Evolutionary conservation across 2,888 invertebrate genomes (phyloP), one percentile per base, ranked within the genome.

Genomic region (Temnothorax rugatulus): DNA sequence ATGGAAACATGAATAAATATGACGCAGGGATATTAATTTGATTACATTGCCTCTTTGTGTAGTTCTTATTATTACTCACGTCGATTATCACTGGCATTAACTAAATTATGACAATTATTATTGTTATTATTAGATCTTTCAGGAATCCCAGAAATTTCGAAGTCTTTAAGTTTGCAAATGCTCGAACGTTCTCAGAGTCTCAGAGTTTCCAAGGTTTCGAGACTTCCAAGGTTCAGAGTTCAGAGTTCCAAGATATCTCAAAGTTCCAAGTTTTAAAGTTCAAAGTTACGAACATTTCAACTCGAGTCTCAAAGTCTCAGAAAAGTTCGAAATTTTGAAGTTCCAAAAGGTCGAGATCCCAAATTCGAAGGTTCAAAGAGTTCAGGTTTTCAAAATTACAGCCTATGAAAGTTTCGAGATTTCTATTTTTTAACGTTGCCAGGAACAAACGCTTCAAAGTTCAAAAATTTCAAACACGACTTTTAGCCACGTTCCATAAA

Each of bases 1-100:
- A 79, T 59, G 47, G 34, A 21, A 47, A 21, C 15, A 47, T 34
- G 77, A 79, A 69, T 79, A 69, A 69, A 79, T 57, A 44, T 44
- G 57, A 79, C 34, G 41, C 41, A 5, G 21, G n/a, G 18, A 59
- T 41, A 57, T 66, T 59, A 59, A 69, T 69, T 77, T 79, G 34
- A 18, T 59, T 25, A 59, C 25, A 66, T 38, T 38, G n/a, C 44
- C 7, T 8, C 41, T 41, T 54, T 41, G 15, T 41, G 15, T 7
- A 11, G 1, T 2, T 50, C 52, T n/a, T 47, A 29, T 52, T 64
- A 52, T 52, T 50, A 25, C 41, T 41, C 13, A 50, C 9, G 18
- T 34, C 18, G 50, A 63, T 50, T 63, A 50, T 21, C 9, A 15
- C 15, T 59, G 13, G 29, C 21, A 38, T 50, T 54, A 54, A 52